Conservation (phyloP, 2,888 invertebrate species). For the Drosophila hamatofila region DNA sequence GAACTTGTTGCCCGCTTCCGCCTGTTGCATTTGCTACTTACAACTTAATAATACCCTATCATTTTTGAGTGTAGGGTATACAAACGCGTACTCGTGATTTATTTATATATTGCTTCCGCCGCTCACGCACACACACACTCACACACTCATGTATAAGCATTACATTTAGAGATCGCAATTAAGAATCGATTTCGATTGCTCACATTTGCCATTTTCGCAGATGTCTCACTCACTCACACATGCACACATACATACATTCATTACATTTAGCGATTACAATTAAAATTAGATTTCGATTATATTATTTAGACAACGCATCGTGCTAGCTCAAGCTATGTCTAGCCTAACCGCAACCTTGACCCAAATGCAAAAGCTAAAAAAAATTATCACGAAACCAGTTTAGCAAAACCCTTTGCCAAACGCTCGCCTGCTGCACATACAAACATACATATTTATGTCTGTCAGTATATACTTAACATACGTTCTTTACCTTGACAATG, state of each 20-base stretch:
- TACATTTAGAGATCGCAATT: constrained; percentile 24
- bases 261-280: constrained; percentile 13
- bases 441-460: neutral
- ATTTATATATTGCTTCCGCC: constrained; percentile 82
- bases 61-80: constrained; percentile 7
- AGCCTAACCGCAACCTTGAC: constrained; percentile 74
- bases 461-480: constrained; percentile 25
- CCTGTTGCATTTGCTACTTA: neutral
- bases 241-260: constrained; percentile 24
- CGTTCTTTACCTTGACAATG: constrained; percentile 75
- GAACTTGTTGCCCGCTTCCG: neutral
- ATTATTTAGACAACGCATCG: constrained; percentile 21
- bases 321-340: constrained; percentile 60
- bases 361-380: constrained; percentile 66
- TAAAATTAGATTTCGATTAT: neutral
- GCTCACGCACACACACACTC: constrained; percentile 43
- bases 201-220: constrained; percentile 1
- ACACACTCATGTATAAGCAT: neutral
- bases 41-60: neutral
- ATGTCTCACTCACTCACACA: neutral
- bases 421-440: constrained; percentile 44
- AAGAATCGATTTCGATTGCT: neutral
- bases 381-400: constrained; percentile 72
- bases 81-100: constrained; percentile 54
- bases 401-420: constrained; percentile 71